phyloP scores from a whole-genome alignment of 2,888 invertebrate genomes.

The Cheilosia pagana region DNA sequence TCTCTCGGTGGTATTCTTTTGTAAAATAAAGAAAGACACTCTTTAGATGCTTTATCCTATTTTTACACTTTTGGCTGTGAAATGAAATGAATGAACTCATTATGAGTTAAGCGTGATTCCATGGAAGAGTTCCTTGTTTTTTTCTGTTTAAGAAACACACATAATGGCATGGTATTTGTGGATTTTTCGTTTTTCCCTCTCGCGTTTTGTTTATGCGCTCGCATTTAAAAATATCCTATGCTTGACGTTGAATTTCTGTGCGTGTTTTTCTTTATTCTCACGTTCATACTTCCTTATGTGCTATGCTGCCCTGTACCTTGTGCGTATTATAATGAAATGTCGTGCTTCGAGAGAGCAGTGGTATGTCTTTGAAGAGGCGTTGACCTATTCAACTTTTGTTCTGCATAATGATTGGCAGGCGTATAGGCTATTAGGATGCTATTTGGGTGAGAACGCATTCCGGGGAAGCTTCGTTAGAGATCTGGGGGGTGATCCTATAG shows the following conservation, averaged over 20 bases:
- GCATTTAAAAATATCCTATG: conserved; percentile 55
- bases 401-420: conserved; percentile 33
- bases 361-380: conserved; percentile 69
- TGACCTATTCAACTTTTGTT: conserved; percentile 75
- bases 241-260: neutral
- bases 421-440: conserved; percentile 41
- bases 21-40: conserved; percentile 1
- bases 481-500: neutral
- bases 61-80: conserved; percentile 36
- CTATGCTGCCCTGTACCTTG: conserved; percentile 1
- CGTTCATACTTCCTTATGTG: conserved; percentile 46
- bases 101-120: conserved; percentile 38
- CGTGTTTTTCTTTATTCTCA: neutral
- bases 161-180: conserved; percentile 1
- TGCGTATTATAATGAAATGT: conserved; percentile 2
- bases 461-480: conserved; percentile 15
- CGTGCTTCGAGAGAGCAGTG: conserved; percentile 13
- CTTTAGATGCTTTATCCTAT: conserved; percentile 19
- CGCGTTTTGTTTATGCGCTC: conserved; percentile 61
- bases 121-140: conserved; percentile 21
- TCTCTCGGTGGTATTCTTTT: conserved; percentile 16
- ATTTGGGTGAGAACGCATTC: conserved; percentile 63
- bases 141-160: neutral
- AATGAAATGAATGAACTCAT: conserved; percentile 59
- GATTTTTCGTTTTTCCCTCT: conserved; percentile 4